Evolutionary conservation across 2,888 invertebrate species (phyloP), one percentile per base, ranked within the genome.

Genomic region (Pyrrhosoma nymphula): DNA sequence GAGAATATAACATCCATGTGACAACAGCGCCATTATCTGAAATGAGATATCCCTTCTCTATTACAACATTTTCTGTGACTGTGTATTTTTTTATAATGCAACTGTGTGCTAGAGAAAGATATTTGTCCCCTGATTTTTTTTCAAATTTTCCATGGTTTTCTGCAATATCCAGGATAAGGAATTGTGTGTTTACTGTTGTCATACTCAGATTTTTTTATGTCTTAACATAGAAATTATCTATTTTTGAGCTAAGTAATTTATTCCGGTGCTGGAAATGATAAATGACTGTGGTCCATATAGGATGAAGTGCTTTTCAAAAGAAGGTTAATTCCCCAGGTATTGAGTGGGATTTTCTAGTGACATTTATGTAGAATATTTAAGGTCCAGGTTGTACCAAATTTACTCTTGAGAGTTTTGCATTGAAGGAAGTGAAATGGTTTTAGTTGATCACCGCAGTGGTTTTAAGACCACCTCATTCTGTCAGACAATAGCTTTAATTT

Each of bases 171-270:
- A 60, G 60, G 2, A 60, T 60, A 69, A 69, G 26, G 69, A 69
- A 69, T 26, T n/a, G 69, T 69, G 69, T 69, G 69, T 69, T 69
- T 69, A 69, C n/a, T n/a, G 0, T 69, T 26, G 6, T 26, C 69
- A 69, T 26, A 26, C n/a, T 35, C 82, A 6, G 35, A 35, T 82
- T 82, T 82, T 82, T 82, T n/a, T n/a, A n/a, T 35, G 8, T 35
- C 1, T 82, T 82, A 35, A 82, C 35, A 35, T 35, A 35, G 18
- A 35, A 82, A 82, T 82, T 35, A 82, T 82, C 35, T 82, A 82
- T 82, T 82, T 82, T 82, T 82, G 82, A 82, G 82, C 20, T 82
- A 82, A 35, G 82, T 82, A 12, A 82, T 82, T 82, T 82, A 82
- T 82, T 30, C 69, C 8, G 82, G 35, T 35, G 35, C 35, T 82